Conservation (phyloP, 2,888 invertebrate genomes). For the Cactoblastis cactorum region DNA sequence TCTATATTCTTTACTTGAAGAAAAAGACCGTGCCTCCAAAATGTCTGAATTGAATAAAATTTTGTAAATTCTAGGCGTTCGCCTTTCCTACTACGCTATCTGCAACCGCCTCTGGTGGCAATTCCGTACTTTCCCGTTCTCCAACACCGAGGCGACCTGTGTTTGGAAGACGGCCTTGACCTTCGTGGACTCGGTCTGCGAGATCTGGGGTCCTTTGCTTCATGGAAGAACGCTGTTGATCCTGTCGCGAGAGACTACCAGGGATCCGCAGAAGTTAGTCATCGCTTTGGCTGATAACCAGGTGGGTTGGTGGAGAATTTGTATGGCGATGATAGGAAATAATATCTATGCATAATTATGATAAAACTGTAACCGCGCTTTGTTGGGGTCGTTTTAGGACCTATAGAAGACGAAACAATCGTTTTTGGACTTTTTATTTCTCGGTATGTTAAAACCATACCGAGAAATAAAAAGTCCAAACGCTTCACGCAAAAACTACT, state of each 20-base stretch:
- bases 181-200: constrained; percentile 93
- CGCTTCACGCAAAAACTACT: no score
- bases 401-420: no score
- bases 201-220: constrained; percentile 92
- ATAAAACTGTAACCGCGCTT: no score
- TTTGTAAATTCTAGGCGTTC: constrained; percentile 83
- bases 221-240: constrained; percentile 85
- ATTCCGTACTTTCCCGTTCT: constrained; percentile 89
- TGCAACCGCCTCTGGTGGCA: constrained; percentile 94
- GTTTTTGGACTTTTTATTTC: no score
- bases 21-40: no score
- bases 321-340: no score
- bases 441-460: no score
- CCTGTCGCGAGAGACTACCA: constrained; percentile 85
- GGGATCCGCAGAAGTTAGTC: constrained; percentile 88
- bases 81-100: constrained; percentile 86
- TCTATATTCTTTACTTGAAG: no score
- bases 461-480: no score
- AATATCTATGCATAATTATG: no score
- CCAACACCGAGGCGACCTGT: constrained; percentile 82
- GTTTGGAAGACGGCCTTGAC: constrained; percentile 95
- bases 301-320: constrained; percentile 53
- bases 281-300: constrained; percentile 83
- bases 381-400: no score
- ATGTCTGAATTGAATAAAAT: no score